Evolutionary conservation across 1,140 invertebrate species (phyloP).

Genomic region (Drosophila parabipectinata): DNA sequence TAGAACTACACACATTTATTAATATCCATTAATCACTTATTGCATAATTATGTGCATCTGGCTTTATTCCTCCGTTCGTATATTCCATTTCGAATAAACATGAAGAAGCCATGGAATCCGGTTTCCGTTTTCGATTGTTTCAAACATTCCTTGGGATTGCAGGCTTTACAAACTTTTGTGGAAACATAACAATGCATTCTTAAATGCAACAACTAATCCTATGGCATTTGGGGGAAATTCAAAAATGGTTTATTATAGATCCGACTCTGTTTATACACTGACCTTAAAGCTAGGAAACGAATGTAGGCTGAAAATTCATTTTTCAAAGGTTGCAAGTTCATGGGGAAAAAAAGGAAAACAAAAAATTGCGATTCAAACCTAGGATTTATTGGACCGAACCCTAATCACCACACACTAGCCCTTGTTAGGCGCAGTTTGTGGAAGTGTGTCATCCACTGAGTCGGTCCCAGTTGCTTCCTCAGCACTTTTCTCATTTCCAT

Average conservation of each 20-base stretch:
- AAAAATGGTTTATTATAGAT: background rate
- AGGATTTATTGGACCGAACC: background rate
- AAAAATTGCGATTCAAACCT: background rate
- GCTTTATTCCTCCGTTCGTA: background rate
- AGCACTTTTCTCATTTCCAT: background rate
- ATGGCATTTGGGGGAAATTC: no score
- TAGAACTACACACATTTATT: constrained; percentile 25
- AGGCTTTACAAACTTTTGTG: constrained; percentile 12
- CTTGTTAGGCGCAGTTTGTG: background rate
- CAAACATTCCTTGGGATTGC: constrained; percentile 5
- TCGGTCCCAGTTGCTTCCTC: background rate
- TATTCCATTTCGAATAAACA: background rate
- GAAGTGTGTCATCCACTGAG: background rate
- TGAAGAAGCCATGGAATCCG: background rate
- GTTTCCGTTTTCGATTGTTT: constrained; percentile 3
- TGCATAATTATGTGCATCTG: background rate
- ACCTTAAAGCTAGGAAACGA: no score
- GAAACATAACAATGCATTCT: constrained; percentile 29
- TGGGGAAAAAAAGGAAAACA: background rate
- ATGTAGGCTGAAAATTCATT: no score
- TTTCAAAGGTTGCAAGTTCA: background rate
- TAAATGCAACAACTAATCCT: constrained; percentile 17
- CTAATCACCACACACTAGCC: constrained; percentile 45
- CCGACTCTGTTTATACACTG: no score
- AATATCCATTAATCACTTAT: constrained; percentile 17